phyloP scores from a whole-genome alignment of 92 coral and sea anemone species.

The Nematostella vectensis region DNA sequence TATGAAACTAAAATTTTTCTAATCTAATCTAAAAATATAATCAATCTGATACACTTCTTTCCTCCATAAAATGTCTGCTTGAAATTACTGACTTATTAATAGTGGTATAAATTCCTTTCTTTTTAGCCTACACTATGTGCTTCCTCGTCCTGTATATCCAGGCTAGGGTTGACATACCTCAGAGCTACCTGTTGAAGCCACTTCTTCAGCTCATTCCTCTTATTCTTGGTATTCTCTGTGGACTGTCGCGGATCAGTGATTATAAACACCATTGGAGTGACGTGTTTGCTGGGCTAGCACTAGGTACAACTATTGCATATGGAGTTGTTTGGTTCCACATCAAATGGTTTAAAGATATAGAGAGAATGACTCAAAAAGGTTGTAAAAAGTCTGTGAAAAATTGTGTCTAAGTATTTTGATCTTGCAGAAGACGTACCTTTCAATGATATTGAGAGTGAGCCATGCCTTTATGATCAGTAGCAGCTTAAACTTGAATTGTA shows the following conservation, averaged over 20 bases:
- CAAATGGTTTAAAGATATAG: background rate
- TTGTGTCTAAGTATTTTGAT: background rate
- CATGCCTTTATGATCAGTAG: too few relatives aligned
- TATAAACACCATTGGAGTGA: slow-evolving; percentile 87
- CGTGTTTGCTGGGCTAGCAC: slow-evolving; percentile 54
- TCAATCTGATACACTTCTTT: too few relatives aligned
- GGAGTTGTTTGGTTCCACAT: slow-evolving; percentile 8
- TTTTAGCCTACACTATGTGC: slow-evolving; percentile 63
- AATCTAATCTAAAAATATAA: too few relatives aligned
- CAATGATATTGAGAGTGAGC: too few relatives aligned
- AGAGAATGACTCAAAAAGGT: background rate
- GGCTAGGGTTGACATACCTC: slow-evolving; percentile 24
- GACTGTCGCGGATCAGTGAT: slow-evolving; percentile 65
- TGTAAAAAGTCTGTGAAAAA: background rate
- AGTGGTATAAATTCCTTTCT: too few relatives aligned
- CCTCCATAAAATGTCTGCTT: too few relatives aligned
- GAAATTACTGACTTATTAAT: too few relatives aligned
- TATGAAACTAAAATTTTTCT: too few relatives aligned
- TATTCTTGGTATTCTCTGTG: slow-evolving; percentile 53
- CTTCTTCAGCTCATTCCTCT: slow-evolving; percentile 40
- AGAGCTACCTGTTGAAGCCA: slow-evolving; percentile 57
- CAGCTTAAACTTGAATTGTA: too few relatives aligned
- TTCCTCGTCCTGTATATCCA: slow-evolving; percentile 48
- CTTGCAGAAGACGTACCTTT: too few relatives aligned
- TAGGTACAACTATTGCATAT: slow-evolving; percentile 47